Evolutionary conservation across 1,140 invertebrate genomes (phyloP).

Genomic region (Caligus rogercresseyi): DNA sequence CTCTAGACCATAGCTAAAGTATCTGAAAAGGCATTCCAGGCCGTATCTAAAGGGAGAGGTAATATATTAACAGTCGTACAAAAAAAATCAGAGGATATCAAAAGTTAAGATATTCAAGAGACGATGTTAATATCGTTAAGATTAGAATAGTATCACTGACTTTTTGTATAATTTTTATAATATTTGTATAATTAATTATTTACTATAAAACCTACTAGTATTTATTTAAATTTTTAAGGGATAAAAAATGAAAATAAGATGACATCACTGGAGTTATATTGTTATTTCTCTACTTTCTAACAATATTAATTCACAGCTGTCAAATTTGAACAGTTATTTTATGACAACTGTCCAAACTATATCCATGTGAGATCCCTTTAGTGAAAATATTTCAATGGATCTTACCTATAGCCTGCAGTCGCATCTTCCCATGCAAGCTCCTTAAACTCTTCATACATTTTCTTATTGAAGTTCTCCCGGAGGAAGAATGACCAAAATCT

Average conservation of each 20-base stretch:
- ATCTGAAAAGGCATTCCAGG: constrained; percentile 92
- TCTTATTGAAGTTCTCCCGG: constrained; percentile 90
- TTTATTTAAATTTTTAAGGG: too few species aligned
- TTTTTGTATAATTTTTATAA: too few species aligned
- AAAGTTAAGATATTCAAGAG: too few species aligned
- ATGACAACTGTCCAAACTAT: neutral
- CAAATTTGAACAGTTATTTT: too few species aligned
- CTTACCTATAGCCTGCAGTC: constrained; percentile 62
- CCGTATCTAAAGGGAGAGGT: constrained; percentile 39
- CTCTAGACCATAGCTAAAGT: constrained; percentile 94
- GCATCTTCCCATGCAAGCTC: constrained; percentile 80
- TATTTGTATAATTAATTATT: too few species aligned
- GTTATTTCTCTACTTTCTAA: too few species aligned
- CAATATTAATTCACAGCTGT: too few species aligned
- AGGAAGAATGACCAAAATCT: constrained; percentile 99
- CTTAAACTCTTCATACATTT: constrained; percentile 94
- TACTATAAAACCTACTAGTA: too few species aligned
- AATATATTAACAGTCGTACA: constrained; percentile 1
- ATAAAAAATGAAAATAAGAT: too few species aligned
- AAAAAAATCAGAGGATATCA: neutral
- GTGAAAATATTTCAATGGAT: constrained; percentile 4
- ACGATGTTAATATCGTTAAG: neutral
- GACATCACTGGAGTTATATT: too few species aligned
- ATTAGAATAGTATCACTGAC: too few species aligned
- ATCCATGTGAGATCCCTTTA: neutral